phyloP scores from a whole-genome alignment of 2,888 invertebrate genomes.

The Metopia argyrocephala region DNA sequence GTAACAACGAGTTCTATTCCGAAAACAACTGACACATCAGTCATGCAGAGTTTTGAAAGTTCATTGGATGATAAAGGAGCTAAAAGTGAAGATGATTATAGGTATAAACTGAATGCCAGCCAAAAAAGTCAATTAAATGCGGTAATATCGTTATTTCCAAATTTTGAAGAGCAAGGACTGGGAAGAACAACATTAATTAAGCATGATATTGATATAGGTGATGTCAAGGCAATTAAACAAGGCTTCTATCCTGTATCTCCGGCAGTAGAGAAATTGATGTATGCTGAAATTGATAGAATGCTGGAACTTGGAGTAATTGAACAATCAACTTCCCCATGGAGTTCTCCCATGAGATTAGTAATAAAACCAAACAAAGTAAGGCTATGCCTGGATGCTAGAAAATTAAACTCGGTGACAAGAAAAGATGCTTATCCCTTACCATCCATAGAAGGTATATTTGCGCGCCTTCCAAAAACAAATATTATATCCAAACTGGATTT shows the following conservation, averaged over 20 bases:
- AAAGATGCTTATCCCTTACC: background rate
- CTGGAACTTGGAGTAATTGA: background rate
- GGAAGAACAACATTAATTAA: background rate
- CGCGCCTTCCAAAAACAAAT: slow-evolving; percentile 44
- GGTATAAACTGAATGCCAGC: too few relatives aligned
- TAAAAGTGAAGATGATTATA: too few relatives aligned
- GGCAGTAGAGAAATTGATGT: background rate
- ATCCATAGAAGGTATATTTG: slow-evolving; percentile 19
- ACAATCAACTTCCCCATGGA: background rate
- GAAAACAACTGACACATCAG: too few relatives aligned
- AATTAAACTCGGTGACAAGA: background rate
- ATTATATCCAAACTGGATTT: slow-evolving; percentile 54
- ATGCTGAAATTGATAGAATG: background rate
- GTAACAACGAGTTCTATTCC: too few relatives aligned
- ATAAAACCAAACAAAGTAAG: background rate
- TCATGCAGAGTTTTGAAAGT: too few relatives aligned
- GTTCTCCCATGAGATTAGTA: background rate
- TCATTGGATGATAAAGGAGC: too few relatives aligned
- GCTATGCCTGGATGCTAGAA: background rate
- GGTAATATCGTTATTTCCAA: background rate
- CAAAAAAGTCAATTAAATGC: too few relatives aligned
- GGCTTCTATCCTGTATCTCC: background rate
- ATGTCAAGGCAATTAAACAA: background rate
- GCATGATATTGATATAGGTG: background rate
- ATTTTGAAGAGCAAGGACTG: slow-evolving; percentile 1